Conservation (phyloP, 2,797 vertebrate genomes). For the Rhodeus uyekii region DNA sequence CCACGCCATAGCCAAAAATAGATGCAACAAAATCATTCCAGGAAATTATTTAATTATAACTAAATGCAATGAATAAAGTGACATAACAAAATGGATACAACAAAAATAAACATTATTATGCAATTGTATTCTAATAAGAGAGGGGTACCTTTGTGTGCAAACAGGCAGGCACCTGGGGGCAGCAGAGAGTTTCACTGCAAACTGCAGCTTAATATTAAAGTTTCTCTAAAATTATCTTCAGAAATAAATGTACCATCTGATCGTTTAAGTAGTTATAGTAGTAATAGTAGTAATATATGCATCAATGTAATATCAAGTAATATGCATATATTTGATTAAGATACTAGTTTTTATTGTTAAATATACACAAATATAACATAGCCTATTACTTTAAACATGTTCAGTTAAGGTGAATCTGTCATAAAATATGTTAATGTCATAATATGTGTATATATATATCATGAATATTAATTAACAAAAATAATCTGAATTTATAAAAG, state of each 20-base stretch:
- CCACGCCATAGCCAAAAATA: neutral
- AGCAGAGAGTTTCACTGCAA: slow-evolving; percentile 38
- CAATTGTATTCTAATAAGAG: neutral
- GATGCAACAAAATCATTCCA: too few relatives aligned
- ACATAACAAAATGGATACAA: neutral
- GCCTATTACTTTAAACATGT: neutral
- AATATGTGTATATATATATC: neutral
- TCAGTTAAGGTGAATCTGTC: neutral
- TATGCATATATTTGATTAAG: too few relatives aligned
- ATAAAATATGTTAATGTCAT: neutral
- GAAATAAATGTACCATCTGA: neutral
- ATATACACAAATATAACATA: too few relatives aligned
- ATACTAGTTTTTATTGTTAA: too few relatives aligned
- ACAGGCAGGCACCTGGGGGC: slow-evolving; percentile 38
- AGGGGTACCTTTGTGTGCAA: neutral
- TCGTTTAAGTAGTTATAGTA: too few relatives aligned
- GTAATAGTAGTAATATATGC: too few relatives aligned
- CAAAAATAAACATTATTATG: neutral
- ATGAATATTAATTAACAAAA: neutral
- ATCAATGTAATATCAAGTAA: too few relatives aligned
- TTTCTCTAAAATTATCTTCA: neutral
- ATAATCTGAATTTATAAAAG: too few relatives aligned
- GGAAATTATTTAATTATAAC: neutral
- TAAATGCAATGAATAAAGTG: neutral
- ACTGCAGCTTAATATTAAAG: neutral